Evolutionary conservation across 2,888 invertebrate genomes (phyloP), one percentile per base, ranked within the genome.

Genomic region (Stegana nigrithorax): DNA sequence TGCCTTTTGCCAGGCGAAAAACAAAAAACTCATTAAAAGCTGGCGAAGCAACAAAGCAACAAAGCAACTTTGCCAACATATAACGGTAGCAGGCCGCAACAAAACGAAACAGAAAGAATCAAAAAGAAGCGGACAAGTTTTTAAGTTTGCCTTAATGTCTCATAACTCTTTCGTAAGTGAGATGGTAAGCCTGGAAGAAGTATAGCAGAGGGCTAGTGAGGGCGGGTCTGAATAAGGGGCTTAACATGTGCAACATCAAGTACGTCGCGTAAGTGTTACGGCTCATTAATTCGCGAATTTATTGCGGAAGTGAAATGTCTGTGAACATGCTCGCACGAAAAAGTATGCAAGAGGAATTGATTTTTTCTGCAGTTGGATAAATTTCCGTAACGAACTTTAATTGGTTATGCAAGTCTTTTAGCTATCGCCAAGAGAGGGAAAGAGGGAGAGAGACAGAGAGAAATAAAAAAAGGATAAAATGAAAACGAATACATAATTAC

Each of bases 251-350:
- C 53, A 32, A 55, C 10, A n/a, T 26, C 25, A 17, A 23, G 10
- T 55, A 26, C 21, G n/a, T 21, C n/a, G 21, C 23, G 36, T 55
- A 66, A 78, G 79, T 78, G 75, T 77, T 75, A 75, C 75, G 75
- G 75, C 74, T 77, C 79, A 75, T 75, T 78, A 75, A 78, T 71
- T 75, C 68, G 59, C 25, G 60, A 78, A 75, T 75, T 75, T 75
- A 75, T 75, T 63, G 75, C 79, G 79, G 79, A 75, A 75, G 77
- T 74, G 73, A 78, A 75, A 76, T 73, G 69, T 71, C 78, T 76
- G 64, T 65, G 53, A 55, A 55, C 53, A 32, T 32, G 39, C 19
- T n/a, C 21, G 17, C 12, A 5, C 21, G 12, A 17, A 36, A 53
- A 32, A 32, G 51, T 27, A 51, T 26, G 29, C 17, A n/a, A 39